Base-by-base conservation (phyloP, 2,888 invertebrate genomes). In the Hypsopygia costalis region DNA sequence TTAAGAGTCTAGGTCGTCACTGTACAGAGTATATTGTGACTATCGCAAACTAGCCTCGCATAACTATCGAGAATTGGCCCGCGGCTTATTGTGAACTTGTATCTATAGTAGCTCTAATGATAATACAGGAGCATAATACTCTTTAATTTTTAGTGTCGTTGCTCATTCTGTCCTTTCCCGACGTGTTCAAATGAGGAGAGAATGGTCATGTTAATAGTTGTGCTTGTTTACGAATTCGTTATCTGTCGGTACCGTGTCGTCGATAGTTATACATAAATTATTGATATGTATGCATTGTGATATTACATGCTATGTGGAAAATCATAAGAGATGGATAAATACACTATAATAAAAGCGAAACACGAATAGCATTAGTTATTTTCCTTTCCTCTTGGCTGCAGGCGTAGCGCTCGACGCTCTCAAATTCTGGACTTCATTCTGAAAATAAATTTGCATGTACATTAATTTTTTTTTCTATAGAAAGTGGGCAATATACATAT, bases 221-320 rank as follows among this genome's bases (percentile, higher is more conserved):
- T 36, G 25, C 25, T 25, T 25, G 1, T 25, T 25, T 25, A 8
- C 6, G 25, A 25, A 31, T n/a, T n/a, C n/a, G n/a, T n/a, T n/a
- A n/a, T 11, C 31, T 31, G 31, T 10, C 29, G 9, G 36, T 33
- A 36, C 30, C 36, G 43, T 37, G 39, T 52, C 56, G 55, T 69
- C 61, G 65, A 70, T 75, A 75, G 67, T 65, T 70, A 72, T 65
- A 67, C 70, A 66, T 60, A 55, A 49, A 16, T 16, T 16, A 71
- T 68, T 83, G 83, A 86, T 82, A 86, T 85, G 85, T 86, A 78
- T 82, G 86, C 85, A 78, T 82, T 85, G 82, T 85, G 85, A 85
- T 87, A 86, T 82, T 83, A 86, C 77, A 81, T 76, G 71, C 78
- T 86, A 85, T 81, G 74, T 82, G 83, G 82, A 81, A 69, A 78